Evolutionary conservation across 2,797 vertebrate species (phyloP).

Genomic region (Pantherophis alleghaniensis): DNA sequence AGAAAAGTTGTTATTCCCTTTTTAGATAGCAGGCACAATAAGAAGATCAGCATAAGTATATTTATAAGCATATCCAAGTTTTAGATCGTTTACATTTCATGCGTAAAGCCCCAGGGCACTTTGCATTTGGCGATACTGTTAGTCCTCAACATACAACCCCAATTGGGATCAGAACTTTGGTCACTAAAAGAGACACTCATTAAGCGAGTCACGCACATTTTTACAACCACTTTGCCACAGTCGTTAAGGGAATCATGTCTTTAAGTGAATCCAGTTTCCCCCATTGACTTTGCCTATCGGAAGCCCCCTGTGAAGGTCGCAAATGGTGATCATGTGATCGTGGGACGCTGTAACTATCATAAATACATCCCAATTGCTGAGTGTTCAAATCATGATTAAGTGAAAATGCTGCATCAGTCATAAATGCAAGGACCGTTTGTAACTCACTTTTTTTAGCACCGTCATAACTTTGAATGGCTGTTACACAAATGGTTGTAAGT

Average conservation of each 20-base stretch:
- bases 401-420: not conserved
- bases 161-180: not conserved
- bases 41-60: not conserved
- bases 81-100: not conserved
- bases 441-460: not conserved
- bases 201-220: not conserved
- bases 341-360: not conserved
- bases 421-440: not conserved
- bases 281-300: not conserved
- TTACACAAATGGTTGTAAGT: too few species aligned
- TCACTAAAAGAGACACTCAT: not conserved
- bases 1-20: not conserved
- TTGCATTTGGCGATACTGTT: not conserved
- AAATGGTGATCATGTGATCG: not conserved
- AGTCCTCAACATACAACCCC: not conserved
- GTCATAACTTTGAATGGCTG: too few species aligned
- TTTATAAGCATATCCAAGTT: not conserved
- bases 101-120: not conserved
- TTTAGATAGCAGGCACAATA: not conserved
- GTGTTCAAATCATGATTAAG: not conserved
- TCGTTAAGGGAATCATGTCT: not conserved
- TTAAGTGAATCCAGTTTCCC: not conserved
- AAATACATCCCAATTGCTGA: slow-evolving; percentile 4
- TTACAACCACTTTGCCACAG: not conserved
- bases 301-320: not conserved